phyloP scores from a whole-genome alignment of 2,888 invertebrate genomes.

The Hermaeophaga mercurialis region DNA sequence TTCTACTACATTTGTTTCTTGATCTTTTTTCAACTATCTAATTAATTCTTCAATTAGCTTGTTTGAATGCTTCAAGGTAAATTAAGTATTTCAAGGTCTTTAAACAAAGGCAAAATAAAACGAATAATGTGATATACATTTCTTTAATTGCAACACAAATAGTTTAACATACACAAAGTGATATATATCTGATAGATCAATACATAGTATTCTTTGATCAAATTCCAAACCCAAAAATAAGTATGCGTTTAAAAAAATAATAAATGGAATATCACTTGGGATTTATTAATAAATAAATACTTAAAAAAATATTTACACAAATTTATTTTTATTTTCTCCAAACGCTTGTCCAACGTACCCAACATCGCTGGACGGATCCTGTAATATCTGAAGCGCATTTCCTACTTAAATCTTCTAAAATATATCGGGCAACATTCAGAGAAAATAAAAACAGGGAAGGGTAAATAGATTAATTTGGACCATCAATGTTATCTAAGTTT shows the following conservation, averaged over 20 bases:
- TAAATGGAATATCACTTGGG: slow-evolving; percentile 18
- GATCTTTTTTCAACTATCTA: too few relatives aligned
- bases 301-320: slow-evolving; percentile 29
- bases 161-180: slow-evolving; percentile 48
- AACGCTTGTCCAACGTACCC: slow-evolving; percentile 27
- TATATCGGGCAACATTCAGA: slow-evolving; percentile 23
- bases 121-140: slow-evolving; percentile 11
- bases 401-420: slow-evolving; percentile 34
- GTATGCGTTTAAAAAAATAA: slow-evolving; percentile 22
- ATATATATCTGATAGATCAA: slow-evolving; percentile 38
- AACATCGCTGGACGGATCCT: slow-evolving; percentile 53
- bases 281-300: slow-evolving; percentile 14
- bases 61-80: too few relatives aligned
- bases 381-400: slow-evolving; percentile 44
- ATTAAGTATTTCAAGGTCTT: too few relatives aligned
- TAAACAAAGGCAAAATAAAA: slow-evolving; percentile 14
- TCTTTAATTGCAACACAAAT: slow-evolving; percentile 45
- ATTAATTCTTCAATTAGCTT: too few relatives aligned
- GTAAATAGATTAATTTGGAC: slow-evolving; percentile 48
- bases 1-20: too few relatives aligned
- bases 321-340: slow-evolving; percentile 23
- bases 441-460: slow-evolving; percentile 25
- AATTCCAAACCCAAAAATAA: slow-evolving; percentile 16
- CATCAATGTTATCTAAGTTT: slow-evolving; percentile 46
- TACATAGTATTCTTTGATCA: slow-evolving; percentile 34